Evolutionary conservation across 2,888 invertebrate genomes (phyloP).

Genomic region (Machimus atricapillus): DNA sequence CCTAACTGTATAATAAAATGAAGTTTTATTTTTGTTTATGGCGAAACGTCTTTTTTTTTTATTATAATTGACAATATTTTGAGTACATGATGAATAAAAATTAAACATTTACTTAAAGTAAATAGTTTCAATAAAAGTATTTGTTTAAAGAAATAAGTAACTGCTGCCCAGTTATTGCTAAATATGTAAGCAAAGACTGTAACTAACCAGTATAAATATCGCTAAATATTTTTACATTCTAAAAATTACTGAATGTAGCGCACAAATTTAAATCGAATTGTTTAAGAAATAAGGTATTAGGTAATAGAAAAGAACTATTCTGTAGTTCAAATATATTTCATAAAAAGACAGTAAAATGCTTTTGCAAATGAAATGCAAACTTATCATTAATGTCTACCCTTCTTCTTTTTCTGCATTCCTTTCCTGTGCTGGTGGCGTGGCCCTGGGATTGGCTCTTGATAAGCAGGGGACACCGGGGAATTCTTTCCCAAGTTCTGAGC

Average conservation of each 20-base stretch:
- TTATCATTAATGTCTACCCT: slow-evolving; percentile 60
- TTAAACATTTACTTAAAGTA: no score
- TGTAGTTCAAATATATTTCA: not conserved
- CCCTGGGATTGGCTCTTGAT: slow-evolving; percentile 66
- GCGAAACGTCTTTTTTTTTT: not conserved
- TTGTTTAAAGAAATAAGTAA: no score
- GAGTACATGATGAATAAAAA: not conserved
- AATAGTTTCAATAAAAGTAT: no score
- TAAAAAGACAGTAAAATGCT: not conserved
- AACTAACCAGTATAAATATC: no score
- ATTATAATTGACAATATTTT: not conserved
- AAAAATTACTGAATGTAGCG: no score
- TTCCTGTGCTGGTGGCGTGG: slow-evolving; percentile 77
- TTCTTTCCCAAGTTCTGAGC: slow-evolving; percentile 66
- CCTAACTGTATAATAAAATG: not conserved
- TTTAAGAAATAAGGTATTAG: not conserved
- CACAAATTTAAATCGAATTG: no score
- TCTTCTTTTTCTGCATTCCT: slow-evolving; percentile 77
- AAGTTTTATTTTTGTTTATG: not conserved
- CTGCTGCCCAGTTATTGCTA: no score
- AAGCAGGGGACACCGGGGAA: slow-evolving; percentile 67
- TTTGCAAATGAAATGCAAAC: not conserved
- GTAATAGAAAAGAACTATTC: not conserved
- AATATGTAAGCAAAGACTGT: no score
- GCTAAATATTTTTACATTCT: no score